A percentile compares a stretch with the other conserved stretches of the same genome.
phyloP scores from a whole-genome alignment of 2,113 vertebrate genomes.

The Myotis yumanensis region DNA sequence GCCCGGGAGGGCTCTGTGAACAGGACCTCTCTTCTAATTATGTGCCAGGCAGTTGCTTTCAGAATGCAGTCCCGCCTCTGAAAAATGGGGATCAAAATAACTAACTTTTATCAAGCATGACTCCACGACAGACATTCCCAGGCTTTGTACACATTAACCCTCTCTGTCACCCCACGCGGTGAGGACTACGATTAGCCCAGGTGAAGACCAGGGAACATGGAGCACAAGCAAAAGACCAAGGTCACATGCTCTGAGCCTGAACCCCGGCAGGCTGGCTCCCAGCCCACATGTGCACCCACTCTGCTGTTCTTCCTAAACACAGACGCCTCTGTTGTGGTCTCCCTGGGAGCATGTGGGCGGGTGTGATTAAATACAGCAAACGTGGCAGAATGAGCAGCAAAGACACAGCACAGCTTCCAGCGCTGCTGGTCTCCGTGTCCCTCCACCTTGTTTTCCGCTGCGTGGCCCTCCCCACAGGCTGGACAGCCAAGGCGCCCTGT shows the following conservation, averaged over 20 bases:
- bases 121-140: neutral
- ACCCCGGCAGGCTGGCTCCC: neutral
- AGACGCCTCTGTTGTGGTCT: neutral
- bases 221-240: neutral
- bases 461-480: rapidly evolving
- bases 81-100: neutral
- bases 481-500: rapidly evolving
- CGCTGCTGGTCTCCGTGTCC: neutral
- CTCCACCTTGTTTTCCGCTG: neutral
- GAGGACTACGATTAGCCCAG: neutral
- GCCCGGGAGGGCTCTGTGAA: neutral
- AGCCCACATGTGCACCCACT: neutral
- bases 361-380: neutral
- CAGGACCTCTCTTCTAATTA: neutral
- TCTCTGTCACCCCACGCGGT: neutral
- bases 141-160: neutral
- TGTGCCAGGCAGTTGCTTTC: neutral
- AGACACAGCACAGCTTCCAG: neutral
- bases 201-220: neutral
- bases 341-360: rapidly evolving
- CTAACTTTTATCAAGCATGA: neutral
- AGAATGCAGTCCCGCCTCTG: neutral
- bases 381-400: rapidly evolving
- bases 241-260: neutral
- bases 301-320: neutral